Evolutionary conservation across 2,113 vertebrate genomes (phyloP).

Genomic region (Clarias macrocephalus): DNA sequence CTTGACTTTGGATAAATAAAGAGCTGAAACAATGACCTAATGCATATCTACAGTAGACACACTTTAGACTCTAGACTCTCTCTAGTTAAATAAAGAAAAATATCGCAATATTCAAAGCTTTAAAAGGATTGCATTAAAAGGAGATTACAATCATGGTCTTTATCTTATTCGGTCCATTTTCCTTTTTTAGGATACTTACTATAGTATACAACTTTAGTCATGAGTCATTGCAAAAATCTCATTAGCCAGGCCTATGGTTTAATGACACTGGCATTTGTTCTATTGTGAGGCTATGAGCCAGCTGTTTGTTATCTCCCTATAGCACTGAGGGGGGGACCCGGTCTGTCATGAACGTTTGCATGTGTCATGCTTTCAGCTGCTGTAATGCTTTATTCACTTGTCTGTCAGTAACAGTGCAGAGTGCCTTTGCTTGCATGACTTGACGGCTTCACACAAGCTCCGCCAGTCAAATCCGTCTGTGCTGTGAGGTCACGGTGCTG

Average conservation of each 20-base stretch:
- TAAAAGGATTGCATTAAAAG: background rate
- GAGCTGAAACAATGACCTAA: background rate
- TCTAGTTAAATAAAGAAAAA: background rate
- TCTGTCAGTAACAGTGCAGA: background rate
- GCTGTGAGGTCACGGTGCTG: background rate
- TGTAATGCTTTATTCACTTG: conserved; percentile 23
- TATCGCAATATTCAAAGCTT: no score
- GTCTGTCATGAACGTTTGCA: background rate
- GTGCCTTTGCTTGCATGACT: background rate
- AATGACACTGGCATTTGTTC: background rate
- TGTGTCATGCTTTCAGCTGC: conserved; percentile 39
- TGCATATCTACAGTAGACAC: background rate
- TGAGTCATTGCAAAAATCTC: conserved; percentile 18
- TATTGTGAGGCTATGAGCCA: conserved; percentile 15
- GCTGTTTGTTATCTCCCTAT: background rate
- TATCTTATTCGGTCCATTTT: background rate
- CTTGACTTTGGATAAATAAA: background rate
- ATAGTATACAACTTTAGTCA: background rate
- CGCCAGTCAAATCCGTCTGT: conserved; percentile 8
- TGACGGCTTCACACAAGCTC: background rate
- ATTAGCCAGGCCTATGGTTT: conserved; percentile 10
- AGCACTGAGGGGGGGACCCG: background rate
- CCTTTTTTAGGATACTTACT: background rate
- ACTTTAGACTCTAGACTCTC: background rate
- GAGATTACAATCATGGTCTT: no score